These are phyloP conservation scores for Mesitornis unicolor DNA, from an alignment of 2,113 vertebrate genomes.

Conservation along the genomic window DNA sequence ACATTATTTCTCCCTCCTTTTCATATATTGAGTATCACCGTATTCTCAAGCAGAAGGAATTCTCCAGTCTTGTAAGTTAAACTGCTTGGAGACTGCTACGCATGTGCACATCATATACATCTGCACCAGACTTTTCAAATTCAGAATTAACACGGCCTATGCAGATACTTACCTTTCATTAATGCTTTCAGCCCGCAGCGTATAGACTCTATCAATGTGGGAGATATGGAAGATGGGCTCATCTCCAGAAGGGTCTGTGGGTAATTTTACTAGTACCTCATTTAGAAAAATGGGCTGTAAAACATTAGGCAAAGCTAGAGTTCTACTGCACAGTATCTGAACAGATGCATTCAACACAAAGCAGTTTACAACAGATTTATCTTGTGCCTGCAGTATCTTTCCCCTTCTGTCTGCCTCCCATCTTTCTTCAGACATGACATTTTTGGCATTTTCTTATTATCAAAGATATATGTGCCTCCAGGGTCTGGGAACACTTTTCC, in stretches of 20 bases:
- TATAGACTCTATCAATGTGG: slow-evolving; percentile 97
- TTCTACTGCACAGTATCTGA: background rate
- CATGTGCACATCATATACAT: background rate
- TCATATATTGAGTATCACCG: background rate
- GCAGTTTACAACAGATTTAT: background rate
- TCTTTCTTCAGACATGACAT: background rate
- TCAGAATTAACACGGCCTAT: background rate
- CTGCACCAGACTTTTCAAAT: background rate
- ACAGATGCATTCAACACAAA: background rate
- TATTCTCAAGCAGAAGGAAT: background rate
- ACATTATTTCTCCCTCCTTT: background rate
- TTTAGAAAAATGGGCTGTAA: slow-evolving; percentile 97
- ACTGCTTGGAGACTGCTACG: background rate
- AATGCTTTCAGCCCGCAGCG: slow-evolving; percentile 93
- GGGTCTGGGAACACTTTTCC: background rate
- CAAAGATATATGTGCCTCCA: background rate
- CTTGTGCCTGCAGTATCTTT: background rate
- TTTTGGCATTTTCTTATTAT: background rate
- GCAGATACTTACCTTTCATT: slow-evolving; percentile 84
- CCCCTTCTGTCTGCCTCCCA: background rate
- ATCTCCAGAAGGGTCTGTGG: slow-evolving; percentile 96
- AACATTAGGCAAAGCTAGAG: slow-evolving; percentile 47
- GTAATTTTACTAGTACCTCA: slow-evolving; percentile 95
- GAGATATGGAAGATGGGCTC: slow-evolving; percentile 98
- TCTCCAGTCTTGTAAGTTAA: background rate